phyloP scores from a whole-genome alignment of 2,888 invertebrate species.

The Eulithis testata region DNA sequence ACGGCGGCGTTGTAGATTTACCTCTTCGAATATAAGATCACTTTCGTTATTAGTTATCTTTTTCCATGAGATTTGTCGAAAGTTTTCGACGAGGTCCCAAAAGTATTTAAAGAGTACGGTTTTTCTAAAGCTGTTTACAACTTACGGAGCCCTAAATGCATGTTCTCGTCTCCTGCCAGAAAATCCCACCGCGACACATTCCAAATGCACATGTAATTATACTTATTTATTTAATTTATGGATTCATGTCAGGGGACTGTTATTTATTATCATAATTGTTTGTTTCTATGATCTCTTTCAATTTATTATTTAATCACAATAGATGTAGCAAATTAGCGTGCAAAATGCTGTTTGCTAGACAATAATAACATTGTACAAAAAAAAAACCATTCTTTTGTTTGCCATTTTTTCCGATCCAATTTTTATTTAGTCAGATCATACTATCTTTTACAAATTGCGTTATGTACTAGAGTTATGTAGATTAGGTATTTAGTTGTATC shows the following conservation, averaged over 20 bases:
- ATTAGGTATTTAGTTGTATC: not conserved
- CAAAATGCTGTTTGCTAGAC: not conserved
- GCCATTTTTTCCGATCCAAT: not conserved
- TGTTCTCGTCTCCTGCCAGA: conserved; percentile 33
- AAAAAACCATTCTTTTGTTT: not conserved
- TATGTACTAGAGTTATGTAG: not conserved
- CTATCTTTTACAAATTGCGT: not conserved
- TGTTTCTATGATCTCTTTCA: conserved; percentile 1
- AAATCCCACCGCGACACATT: conserved; percentile 24
- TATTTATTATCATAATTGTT: conserved; percentile 10
- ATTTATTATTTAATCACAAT: not conserved
- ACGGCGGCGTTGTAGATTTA: not conserved
- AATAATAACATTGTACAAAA: not conserved
- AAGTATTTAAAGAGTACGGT: conserved; percentile 10
- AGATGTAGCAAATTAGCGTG: not conserved
- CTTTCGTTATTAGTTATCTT: not conserved
- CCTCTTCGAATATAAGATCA: not conserved
- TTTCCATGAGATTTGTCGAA: not conserved
- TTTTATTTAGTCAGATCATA: not conserved
- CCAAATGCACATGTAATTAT: conserved; percentile 27
- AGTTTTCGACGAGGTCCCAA: not conserved
- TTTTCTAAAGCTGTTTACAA: conserved; percentile 2
- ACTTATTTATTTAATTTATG: conserved; percentile 10
- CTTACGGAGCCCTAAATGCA: conserved; percentile 31
- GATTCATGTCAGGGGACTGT: conserved; percentile 9